Conservation (phyloP, 2,888 invertebrate species). For the Watsonalla cultraria region DNA sequence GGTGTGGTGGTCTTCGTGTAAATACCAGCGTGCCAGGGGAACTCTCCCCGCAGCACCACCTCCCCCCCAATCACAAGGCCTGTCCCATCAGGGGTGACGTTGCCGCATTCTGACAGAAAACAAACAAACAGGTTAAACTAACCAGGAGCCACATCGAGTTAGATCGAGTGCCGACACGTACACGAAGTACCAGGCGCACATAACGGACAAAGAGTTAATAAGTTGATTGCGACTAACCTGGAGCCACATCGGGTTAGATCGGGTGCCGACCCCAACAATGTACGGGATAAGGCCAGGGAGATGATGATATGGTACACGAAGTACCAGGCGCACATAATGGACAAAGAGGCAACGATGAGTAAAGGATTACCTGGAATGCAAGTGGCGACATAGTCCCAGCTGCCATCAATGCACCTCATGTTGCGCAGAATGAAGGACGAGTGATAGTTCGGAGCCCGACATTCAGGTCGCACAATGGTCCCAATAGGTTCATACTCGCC, state of each 20-base stretch:
- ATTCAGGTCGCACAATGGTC: conserved; percentile 34
- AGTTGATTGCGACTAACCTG: too few species aligned
- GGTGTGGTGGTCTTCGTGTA: neutral
- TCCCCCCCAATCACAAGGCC: neutral
- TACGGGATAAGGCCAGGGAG: too few species aligned
- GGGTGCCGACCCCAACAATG: too few species aligned
- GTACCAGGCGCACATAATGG: too few species aligned
- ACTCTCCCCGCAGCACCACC: neutral
- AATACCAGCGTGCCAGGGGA: neutral
- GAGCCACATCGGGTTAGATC: too few species aligned
- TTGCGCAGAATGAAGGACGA: conserved; percentile 19
- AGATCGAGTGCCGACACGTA: too few species aligned
- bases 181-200: too few species aligned
- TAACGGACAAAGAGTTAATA: too few species aligned
- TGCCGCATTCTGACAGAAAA: neutral
- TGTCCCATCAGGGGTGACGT: neutral
- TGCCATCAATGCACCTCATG: conserved; percentile 45
- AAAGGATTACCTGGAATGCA: conserved; percentile 42
- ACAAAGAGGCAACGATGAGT: too few species aligned
- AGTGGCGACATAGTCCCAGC: conserved; percentile 39
- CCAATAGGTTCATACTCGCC: conserved; percentile 33
- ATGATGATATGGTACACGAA: too few species aligned
- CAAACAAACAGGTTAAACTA: too few species aligned
- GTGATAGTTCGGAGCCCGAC: conserved; percentile 47
- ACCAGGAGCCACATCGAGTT: too few species aligned